Conservation (phyloP, 2,888 invertebrate genomes). For the Ichneumoninae sp. region DNA sequence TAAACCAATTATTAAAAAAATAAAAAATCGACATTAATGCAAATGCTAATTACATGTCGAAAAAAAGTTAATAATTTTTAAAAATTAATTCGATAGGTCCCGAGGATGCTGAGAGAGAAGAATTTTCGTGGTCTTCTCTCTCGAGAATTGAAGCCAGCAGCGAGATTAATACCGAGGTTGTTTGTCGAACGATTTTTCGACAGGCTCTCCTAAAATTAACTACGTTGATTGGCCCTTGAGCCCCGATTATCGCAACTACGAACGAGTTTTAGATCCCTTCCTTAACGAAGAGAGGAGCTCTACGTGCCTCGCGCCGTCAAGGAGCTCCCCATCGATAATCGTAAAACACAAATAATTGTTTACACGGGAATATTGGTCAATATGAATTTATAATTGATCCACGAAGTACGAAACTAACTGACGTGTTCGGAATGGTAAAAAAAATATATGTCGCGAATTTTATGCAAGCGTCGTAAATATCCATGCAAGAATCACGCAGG, state of each 20-base stretch:
- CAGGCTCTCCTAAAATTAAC: conserved; percentile 74
- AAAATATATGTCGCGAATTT: not conserved
- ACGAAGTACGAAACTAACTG: not conserved
- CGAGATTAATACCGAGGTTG: conserved; percentile 77
- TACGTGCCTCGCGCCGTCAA: conserved; percentile 38
- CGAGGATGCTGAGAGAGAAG: not conserved
- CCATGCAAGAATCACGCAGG: no score
- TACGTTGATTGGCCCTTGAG: conserved; percentile 73
- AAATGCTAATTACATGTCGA: not conserved
- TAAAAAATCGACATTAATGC: not conserved
- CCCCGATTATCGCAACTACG: conserved; percentile 71
- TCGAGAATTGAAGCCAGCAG: conserved; percentile 14
- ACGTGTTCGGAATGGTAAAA: not conserved
- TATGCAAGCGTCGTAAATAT: not conserved
- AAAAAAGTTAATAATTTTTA: no score
- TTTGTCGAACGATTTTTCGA: conserved; percentile 78
- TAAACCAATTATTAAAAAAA: not conserved
- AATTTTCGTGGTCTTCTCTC: not conserved
- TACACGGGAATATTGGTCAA: not conserved
- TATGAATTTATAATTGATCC: conserved; percentile 26
- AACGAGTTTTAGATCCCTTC: conserved; percentile 60
- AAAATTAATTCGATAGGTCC: not conserved
- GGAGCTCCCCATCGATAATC: conserved; percentile 12
- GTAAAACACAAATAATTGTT: conserved; percentile 15
- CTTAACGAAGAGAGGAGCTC: conserved; percentile 48